A percentile compares a stretch with the other conserved stretches of the same genome.
phyloP scores from a whole-genome alignment of 2,888 invertebrate genomes.

The Halictus quadricinctus region DNA sequence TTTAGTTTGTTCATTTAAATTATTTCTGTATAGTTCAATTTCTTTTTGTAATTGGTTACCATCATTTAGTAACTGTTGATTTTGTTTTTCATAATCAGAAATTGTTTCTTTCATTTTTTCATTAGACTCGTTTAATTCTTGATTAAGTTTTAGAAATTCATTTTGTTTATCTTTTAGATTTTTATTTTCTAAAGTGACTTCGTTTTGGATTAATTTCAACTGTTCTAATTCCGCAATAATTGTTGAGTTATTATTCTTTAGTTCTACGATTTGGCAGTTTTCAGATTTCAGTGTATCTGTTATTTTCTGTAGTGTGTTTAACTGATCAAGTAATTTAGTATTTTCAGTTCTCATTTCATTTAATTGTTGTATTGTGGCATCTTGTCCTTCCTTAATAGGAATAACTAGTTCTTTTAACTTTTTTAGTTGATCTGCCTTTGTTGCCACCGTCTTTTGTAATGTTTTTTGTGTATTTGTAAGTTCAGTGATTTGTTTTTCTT shows the following conservation, averaged over 20 bases:
- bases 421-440: slow-evolving; percentile 76
- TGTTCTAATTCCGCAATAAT: slow-evolving; percentile 57
- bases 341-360: slow-evolving; percentile 83
- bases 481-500: slow-evolving; percentile 76
- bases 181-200: slow-evolving; percentile 68
- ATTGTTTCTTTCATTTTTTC: slow-evolving; percentile 60
- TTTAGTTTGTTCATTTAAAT: slow-evolving; percentile 31
- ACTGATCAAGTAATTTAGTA: slow-evolving; percentile 46
- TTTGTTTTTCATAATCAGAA: slow-evolving; percentile 66
- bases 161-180: slow-evolving; percentile 71
- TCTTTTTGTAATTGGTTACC: slow-evolving; percentile 56
- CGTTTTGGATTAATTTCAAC: slow-evolving; percentile 50
- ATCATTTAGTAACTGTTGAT: slow-evolving; percentile 35
- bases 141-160: slow-evolving; percentile 63
- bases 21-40: slow-evolving; percentile 39
- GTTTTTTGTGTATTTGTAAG: slow-evolving; percentile 68
- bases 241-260: slow-evolving; percentile 50
- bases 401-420: slow-evolving; percentile 80
- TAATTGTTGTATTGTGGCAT: slow-evolving; percentile 83
- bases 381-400: slow-evolving; percentile 83
- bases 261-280: slow-evolving; percentile 55
- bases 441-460: slow-evolving; percentile 70
- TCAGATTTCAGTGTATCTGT: slow-evolving; percentile 54
- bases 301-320: slow-evolving; percentile 52
- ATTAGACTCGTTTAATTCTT: slow-evolving; percentile 45